Conservation (phyloP, 2,888 invertebrate genomes). For the Entomobrya proxima region DNA sequence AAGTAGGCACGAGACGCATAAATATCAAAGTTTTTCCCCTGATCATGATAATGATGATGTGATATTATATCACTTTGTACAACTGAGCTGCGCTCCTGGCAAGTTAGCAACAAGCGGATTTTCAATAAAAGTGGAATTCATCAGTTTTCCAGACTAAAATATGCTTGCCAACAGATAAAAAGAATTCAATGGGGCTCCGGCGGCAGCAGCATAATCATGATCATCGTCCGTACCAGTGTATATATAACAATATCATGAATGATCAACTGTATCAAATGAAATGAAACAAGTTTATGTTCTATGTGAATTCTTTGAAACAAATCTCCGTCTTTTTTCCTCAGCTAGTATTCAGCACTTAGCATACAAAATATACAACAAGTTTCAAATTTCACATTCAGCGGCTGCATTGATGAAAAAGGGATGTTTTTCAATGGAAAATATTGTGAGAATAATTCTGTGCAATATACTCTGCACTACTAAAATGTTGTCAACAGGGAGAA, state of each 20-base stretch:
- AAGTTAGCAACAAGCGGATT: slow-evolving; percentile 46
- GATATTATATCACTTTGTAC: slow-evolving; percentile 41
- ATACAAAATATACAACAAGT: slow-evolving; percentile 8
- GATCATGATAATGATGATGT: slow-evolving; percentile 39
- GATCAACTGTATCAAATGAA: slow-evolving; percentile 22
- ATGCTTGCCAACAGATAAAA: neutral
- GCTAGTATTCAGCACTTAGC: too few species aligned
- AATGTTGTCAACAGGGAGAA: neutral
- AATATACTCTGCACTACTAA: neutral
- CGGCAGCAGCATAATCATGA: neutral
- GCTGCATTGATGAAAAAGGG: neutral
- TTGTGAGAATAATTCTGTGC: neutral
- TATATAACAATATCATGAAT: slow-evolving; percentile 9
- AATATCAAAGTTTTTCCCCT: slow-evolving; percentile 44
- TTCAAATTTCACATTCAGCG: neutral
- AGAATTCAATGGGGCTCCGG: neutral
- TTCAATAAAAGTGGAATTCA: slow-evolving; percentile 21
- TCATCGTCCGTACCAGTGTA: too few species aligned
- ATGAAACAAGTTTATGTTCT: neutral
- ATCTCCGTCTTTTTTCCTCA: neutral
- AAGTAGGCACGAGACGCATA: slow-evolving; percentile 22
- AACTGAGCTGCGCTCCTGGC: slow-evolving; percentile 20
- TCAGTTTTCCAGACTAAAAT: neutral
- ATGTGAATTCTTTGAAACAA: slow-evolving; percentile 12
- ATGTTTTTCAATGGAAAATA: neutral